Evolutionary conservation across 2,888 invertebrate genomes (phyloP).

Genomic region (Nymphalis urticae): DNA sequence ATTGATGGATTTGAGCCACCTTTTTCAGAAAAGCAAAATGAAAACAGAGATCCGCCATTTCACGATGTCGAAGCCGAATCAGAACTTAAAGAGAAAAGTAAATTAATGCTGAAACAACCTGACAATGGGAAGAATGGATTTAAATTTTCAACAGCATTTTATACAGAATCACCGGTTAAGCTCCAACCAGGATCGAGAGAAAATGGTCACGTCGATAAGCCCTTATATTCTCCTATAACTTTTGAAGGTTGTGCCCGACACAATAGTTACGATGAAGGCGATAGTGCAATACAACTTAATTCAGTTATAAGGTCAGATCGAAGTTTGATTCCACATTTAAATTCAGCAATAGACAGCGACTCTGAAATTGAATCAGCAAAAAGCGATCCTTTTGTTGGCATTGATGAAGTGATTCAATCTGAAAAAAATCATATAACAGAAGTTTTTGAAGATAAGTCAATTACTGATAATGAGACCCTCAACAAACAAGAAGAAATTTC

Average conservation of each 20-base stretch:
- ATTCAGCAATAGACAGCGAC: constrained; percentile 65
- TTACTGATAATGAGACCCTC: constrained; percentile 57
- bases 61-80: constrained; percentile 76
- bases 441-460: constrained; percentile 58
- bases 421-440: constrained; percentile 56
- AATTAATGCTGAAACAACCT: constrained; percentile 65
- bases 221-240: constrained; percentile 71
- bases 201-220: constrained; percentile 71
- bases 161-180: constrained; percentile 71
- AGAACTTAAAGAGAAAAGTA: constrained; percentile 63
- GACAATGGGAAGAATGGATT: constrained; percentile 79
- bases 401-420: constrained; percentile 56
- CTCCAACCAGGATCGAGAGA: constrained; percentile 68
- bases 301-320: constrained; percentile 47
- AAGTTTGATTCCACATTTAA: constrained; percentile 50
- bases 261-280: constrained; percentile 69
- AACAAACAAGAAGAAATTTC: constrained; percentile 52
- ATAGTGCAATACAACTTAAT: constrained; percentile 52
- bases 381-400: constrained; percentile 68
- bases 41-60: constrained; percentile 80
- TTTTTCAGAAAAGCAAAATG: constrained; percentile 78
- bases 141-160: constrained; percentile 68
- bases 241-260: constrained; percentile 75
- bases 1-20: constrained; percentile 80
- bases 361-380: constrained; percentile 77